Evolutionary conservation across 2,888 invertebrate species (phyloP), one percentile per base, ranked within the genome.

Genomic region (Drosophila seclusa): DNA sequence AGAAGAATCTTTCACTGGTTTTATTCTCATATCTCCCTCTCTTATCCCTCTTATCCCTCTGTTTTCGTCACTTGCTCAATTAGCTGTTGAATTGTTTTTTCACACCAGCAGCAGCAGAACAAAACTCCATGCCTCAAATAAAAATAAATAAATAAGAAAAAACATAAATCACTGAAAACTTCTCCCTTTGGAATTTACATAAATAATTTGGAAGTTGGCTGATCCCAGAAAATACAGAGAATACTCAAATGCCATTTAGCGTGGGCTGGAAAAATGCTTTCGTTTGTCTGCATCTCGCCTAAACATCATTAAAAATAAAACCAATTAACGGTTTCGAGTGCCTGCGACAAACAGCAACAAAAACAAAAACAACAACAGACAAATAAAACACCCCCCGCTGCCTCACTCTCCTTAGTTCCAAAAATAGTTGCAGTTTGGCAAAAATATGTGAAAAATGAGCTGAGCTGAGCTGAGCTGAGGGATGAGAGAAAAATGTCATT

Each of bases 301-400:
- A 89, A 89, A 82, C 88, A 86, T 88, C 90, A 86, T 86, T 86
- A 88, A 90, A 76, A 88, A 75, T 86, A 89, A 80, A 84, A 80
- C 78, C 89, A 87, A 90, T 90, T 88, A 90, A 90, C 74, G 83
- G 71, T 69, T 76, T 87, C 79, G 73, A 85, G 88, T 85, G 73
- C 62, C 76, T 71, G 61, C 55, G 50, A 45, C 72, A 45, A 45
- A 16, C 24, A 64, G 45, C 45, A 60, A 57, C 59, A 65, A 63
- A 38, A 71, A 54, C 54, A 67, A 32, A 32, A 11, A 52, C 74
- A 73, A 58, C 38, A 63, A 61, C 24, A 65, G 53, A 49, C 24
- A 68, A 8, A 53, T 45, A 24, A 45, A 45, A 32, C 21, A 52
- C 36, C 60, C 54, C 68, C 54, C 68, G 38, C 54, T 53, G 52